Evolutionary conservation across 2,113 vertebrate species (phyloP), one percentile per base, ranked within the genome.

Genomic region (Columba janthina): DNA sequence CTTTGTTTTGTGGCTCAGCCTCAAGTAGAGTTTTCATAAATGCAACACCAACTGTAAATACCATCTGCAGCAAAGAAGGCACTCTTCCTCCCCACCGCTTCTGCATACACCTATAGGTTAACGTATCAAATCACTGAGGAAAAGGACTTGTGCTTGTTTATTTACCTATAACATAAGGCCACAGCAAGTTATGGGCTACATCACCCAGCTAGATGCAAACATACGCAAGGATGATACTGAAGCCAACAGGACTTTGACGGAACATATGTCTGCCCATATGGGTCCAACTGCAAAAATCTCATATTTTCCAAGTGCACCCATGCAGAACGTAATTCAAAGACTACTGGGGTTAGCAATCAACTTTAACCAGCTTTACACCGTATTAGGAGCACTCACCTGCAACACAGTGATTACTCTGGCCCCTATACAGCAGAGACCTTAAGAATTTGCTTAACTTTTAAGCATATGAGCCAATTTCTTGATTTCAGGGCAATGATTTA

Each of bases 201-300:
- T 72, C 57, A 60, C 24, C 40, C 48, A 84, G 73, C 53, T 65
- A 15, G 5, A 74, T n/a, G 53, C 29, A 53, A 72, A 93, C 70
- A 93, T 86, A 85, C 4, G 0, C 73, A 65, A 58, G 50, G 79
- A 61, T 0, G 15, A 58, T 40, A 65, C 86, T 34, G 65, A 94
- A 87, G 88, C 73, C 90, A 95, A 84, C 40, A 54, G 57, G 70
- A 81, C 69, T 95, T 21, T 24, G 83, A 54, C 7, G n/a, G 28
- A 94, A 31, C 96, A 93, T 94, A 96, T 93, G 93, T 66, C 77
- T 90, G 76, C 66, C 88, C 88, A 94, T 92, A 93, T 92, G 94
- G 83, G 57, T 60, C 51, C 83, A 75, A 89, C 36, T 75, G 76
- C n/a, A 96, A 86, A 90, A 74, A 73, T 19, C 9, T 67, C 44